Evolutionary conservation across 2,113 vertebrate genomes (phyloP).

Genomic region (Zosterops borbonicus): DNA sequence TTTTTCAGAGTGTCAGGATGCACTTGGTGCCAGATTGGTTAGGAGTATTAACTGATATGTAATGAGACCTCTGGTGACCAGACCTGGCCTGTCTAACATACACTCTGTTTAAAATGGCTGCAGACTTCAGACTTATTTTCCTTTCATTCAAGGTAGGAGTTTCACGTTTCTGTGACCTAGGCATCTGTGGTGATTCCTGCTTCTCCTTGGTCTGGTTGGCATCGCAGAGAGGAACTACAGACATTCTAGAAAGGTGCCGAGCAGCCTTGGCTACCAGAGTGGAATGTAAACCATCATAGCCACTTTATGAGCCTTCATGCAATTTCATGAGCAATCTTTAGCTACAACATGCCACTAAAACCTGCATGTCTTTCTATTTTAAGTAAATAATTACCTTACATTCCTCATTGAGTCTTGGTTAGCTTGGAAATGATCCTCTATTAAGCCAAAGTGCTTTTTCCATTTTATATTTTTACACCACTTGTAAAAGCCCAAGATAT

Average conservation of each 20-base stretch:
- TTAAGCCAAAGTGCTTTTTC: background rate
- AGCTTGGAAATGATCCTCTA: background rate
- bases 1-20: background rate
- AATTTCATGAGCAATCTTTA: background rate
- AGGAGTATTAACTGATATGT: background rate
- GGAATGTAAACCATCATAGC: background rate
- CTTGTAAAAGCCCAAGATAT: slow-evolving; percentile 77
- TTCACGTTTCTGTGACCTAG: background rate
- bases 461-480: slow-evolving; percentile 56
- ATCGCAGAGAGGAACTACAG: background rate
- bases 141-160: background rate
- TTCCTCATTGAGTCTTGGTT: background rate
- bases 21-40: background rate
- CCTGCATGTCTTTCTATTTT: background rate
- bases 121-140: background rate
- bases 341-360: background rate
- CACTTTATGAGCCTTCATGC: background rate
- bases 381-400: background rate
- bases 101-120: background rate
- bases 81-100: background rate
- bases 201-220: background rate
- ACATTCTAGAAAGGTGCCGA: background rate
- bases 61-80: background rate
- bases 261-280: background rate
- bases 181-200: background rate